phyloP scores from a whole-genome alignment of 2,797 vertebrate genomes.

The Microctenopoma lineatum region DNA sequence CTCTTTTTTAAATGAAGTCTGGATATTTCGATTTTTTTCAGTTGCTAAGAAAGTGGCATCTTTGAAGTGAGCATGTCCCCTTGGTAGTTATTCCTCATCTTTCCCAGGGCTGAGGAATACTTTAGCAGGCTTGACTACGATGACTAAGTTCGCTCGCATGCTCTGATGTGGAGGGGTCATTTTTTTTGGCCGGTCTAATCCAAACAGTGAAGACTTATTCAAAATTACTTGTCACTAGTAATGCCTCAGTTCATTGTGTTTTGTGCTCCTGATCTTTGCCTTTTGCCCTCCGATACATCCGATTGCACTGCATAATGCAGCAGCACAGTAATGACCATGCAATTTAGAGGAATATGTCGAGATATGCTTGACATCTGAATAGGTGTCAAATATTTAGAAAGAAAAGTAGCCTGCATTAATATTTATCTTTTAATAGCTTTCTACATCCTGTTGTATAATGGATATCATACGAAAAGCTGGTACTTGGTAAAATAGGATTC shows the following conservation, averaged over 20 bases:
- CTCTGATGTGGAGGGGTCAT: constrained; percentile 60
- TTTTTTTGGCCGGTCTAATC: constrained; percentile 65
- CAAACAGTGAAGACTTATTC: constrained; percentile 37
- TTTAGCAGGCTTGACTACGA: constrained; percentile 70
- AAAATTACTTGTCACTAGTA: constrained; percentile 36
- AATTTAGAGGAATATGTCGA: constrained; percentile 24
- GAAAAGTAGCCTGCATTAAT: background rate
- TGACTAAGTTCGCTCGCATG: constrained; percentile 56
- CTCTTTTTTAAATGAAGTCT: constrained; percentile 70
- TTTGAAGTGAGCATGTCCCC: constrained; percentile 78
- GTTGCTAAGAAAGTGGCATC: constrained; percentile 66
- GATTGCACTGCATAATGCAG: constrained; percentile 33
- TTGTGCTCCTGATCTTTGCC: constrained; percentile 1
- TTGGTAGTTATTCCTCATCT: constrained; percentile 60
- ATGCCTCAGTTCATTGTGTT: constrained; percentile 11
- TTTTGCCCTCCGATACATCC: constrained; percentile 22
- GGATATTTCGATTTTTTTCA: constrained; percentile 69
- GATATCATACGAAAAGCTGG: background rate
- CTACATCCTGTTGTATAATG: background rate
- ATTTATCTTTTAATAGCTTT: background rate
- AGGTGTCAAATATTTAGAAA: constrained; percentile 10
- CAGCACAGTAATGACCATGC: constrained; percentile 8
- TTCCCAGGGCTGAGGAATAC: constrained; percentile 64
- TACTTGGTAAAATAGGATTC: background rate
- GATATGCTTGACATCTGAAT: constrained; percentile 24